Evolutionary conservation across 2,797 vertebrate species (phyloP), one percentile per base, ranked within the genome.

Genomic region (Strix occidentalis): DNA sequence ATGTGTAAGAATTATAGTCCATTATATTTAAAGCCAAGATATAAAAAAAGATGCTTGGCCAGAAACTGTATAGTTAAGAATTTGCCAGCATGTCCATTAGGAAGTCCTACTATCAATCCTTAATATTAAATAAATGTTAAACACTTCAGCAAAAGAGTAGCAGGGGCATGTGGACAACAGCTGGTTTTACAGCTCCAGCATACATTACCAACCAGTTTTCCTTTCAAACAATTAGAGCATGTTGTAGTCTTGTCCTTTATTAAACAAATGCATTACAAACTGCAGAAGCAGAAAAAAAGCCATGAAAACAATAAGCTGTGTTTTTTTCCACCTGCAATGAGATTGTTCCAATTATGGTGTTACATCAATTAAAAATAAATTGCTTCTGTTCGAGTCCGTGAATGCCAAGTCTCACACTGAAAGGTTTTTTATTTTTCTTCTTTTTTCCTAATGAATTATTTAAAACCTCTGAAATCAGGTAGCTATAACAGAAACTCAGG

Each of bases 31-130:
- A 95, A 64, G 60, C 28, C 64, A 87, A 89, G 37, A 65, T 81
- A 87, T 33, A 69, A 96, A 95, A 74, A 93, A 66, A 48, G 25
- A 35, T 87, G 26, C 19, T 76, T 93, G 74, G 46, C 85, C 76
- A 97, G 79, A 95, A 71, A 69, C 18, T 76, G 11, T 82, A 66
- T 41, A 90, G 68, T 63, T 92, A 96, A 93, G 77, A 77, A 51
- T 84, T 39, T 96, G 58, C 89, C 87, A 96, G 46, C 48, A 51
- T 78, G 91, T 93, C 89, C 57, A 53, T 71, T 90, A 95, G 82
- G 70, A 97, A 92, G 57, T 85, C 74, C 23, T 64, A 41, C 72
- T 92, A 54, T 84, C 56, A 76, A 57, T 65, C 29, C 57, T 93
- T 83, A 89, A 43, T 33, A 72, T 18, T 46, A 94, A 95, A 95